These are phyloP conservation scores for Lindbergichthys nudifrons DNA, from an alignment of 2,797 vertebrate species.

Conservation along the genomic window DNA sequence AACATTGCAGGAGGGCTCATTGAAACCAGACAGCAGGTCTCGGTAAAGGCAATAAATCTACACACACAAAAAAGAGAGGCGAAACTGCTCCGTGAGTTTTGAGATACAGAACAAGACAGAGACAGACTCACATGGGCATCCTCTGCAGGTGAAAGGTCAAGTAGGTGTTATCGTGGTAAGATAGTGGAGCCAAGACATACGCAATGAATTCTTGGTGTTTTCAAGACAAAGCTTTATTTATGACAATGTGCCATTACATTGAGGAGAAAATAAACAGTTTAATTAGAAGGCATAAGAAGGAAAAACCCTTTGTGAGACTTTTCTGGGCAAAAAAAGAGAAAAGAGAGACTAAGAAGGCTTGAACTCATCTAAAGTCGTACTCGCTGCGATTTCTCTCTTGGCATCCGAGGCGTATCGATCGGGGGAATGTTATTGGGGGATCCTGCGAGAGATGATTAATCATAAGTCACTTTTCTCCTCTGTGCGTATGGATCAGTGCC, in stretches of 20 bases:
- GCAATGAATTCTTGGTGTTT: constrained; percentile 26
- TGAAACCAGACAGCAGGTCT: constrained; percentile 40
- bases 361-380: constrained; percentile 36
- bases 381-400: constrained; percentile 39
- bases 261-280: constrained; percentile 37
- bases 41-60: constrained; percentile 21
- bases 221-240: constrained; percentile 11
- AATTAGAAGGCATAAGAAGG: constrained; percentile 29
- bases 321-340: constrained; percentile 34
- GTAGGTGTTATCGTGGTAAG: constrained; percentile 57
- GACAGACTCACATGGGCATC: background rate
- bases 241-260: constrained; percentile 40
- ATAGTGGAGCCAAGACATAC: constrained; percentile 37
- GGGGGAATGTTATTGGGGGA: constrained; percentile 48
- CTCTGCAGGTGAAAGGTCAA: constrained; percentile 69
- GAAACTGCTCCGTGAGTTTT: constrained; percentile 18
- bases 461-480: constrained; percentile 61
- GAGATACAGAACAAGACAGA: constrained; percentile 49
- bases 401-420: constrained; percentile 57
- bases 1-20: constrained; percentile 42
- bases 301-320: background rate
- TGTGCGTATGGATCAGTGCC: constrained; percentile 49
- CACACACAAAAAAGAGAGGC: background rate
- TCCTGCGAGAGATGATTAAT: constrained; percentile 70
- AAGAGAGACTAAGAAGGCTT: constrained; percentile 21